Base-by-base conservation (phyloP, 1,140 invertebrate species). In the Frieseomelitta varia region DNA sequence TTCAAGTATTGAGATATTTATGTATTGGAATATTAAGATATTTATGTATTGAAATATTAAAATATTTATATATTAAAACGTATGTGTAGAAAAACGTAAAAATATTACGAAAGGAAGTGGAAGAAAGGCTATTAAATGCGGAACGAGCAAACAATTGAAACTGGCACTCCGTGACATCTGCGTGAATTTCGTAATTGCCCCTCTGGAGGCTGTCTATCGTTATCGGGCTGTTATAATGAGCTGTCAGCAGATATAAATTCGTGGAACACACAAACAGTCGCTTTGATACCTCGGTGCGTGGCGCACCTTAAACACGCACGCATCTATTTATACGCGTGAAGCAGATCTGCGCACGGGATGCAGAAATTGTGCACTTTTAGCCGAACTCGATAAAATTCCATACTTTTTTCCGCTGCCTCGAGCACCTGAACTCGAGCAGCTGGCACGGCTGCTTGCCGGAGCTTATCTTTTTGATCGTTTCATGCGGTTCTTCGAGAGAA, bases 231-330 rank as follows among this genome's bases (percentile, higher is more conserved):
- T n/a, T n/a, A n/a, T 90, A 88, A 91, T 85, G 87, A 88, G 82
- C 90, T 88, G 88, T 90, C 88, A 85, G 87, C 87, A 83, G 73
- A 88, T 87, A 91, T 91, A 86, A 87, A 91, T 90, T 85, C 84
- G 51, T 81, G 79, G 87, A 80, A 87, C 51, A 68, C 53, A 80
- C 81, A 80, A 87, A 82, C 86, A 77, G 76, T 75, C 53, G 78
- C 81, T 87, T 87, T 87, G 81, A 87, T 87, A 78, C 71, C 79
- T 87, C 67, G 53, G 56, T 17, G 75, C 77, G 84, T 47, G 73
- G 71, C 85, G 76, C 72, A 82, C 78, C 85, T 84, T 81, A 27
- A 82, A 80, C 86, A 85, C 83, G 76, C 68, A 72, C 75, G 78
- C 58, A 34, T 85, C 73, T 79, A 81, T 81, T 88, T 85, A 73